Base-by-base conservation (phyloP, 2,113 vertebrate genomes). In the Silurus glanis region DNA sequence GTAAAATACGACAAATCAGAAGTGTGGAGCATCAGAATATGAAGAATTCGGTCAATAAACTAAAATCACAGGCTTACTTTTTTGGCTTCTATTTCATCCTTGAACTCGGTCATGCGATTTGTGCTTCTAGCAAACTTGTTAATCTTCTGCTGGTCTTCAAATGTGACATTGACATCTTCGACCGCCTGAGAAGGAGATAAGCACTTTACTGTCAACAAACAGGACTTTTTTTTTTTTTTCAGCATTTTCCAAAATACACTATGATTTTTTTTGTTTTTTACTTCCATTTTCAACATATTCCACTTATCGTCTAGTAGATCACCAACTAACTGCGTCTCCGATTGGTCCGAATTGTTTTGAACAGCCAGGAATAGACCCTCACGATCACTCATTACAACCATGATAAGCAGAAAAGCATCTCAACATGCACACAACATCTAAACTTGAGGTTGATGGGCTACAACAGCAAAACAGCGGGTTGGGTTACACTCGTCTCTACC, bases 101-200 rank as follows among this genome's bases (percentile, higher is more conserved):
- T 98, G 10, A 99, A 92, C 91, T 99, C 98, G 0, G 96, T 96
- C 92, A 98, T 96, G 89, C 97, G 96, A 92, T 93, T 99, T 56
- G 97, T 99, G 83, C 97, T 98, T 91, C 97, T 96, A n/a, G 98
- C 98, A 91, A 99, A 99, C 79, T 97, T 98, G 89, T 99, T 99
- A 88, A 99, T 99, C 93, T 97, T 99, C 90, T 99, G 97, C 49
- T 99, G 98, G 91, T 99, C 98, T 92, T 98, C 98, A 83, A 98
- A 99, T 0, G 97, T 99, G 64, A 99, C 98, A 1, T 97, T 97
- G 72, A 99, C 97, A 84, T 99, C 98, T 92, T 99, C 97, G 75
- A 97, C 97, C 67, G 95, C 97, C 98, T 99, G 91, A 0, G 55
- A 64, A 67, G 58, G 6, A 17, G 9, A 82, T 28, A 7, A 78